Percentiles rank a stretch among this genome's conserved stretches.
These are phyloP conservation scores for Mohoua ochrocephala DNA, from an alignment of 2,113 vertebrate genomes.

Conservation along the genomic window DNA sequence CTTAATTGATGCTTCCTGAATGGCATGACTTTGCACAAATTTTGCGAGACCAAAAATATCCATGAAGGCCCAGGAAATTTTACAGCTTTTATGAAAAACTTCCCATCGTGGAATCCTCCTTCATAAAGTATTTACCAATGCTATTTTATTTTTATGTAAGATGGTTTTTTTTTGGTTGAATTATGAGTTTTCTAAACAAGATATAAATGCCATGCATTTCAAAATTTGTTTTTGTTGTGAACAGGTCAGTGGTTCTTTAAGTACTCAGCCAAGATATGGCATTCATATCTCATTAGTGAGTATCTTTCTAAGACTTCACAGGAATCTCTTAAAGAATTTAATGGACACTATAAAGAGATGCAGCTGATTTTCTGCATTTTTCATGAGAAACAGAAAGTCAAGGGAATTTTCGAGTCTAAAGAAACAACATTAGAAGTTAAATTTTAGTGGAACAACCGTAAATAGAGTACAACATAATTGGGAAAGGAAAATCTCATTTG, in stretches of 20 bases:
- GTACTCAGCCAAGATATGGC: background rate
- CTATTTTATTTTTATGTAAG: background rate
- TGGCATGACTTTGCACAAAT: conserved; percentile 33
- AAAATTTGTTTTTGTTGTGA: conserved; percentile 10
- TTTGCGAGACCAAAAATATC: background rate
- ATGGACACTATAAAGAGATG: conserved; percentile 53
- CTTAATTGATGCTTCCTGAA: conserved; percentile 31
- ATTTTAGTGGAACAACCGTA: conserved; percentile 38
- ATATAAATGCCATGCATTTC: background rate
- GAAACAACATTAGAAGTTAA: conserved; percentile 44
- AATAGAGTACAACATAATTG: conserved; percentile 43
- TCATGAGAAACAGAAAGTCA: conserved; percentile 40
- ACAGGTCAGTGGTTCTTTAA: background rate
- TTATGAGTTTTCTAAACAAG: background rate
- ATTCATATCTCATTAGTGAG: conserved; percentile 36
- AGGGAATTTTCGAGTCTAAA: conserved; percentile 28
- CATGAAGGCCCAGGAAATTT: background rate
- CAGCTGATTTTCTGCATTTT: conserved; percentile 54
- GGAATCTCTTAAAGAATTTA: conserved; percentile 37
- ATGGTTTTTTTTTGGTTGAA: background rate
- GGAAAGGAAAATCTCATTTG: conserved; percentile 6
- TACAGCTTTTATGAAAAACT: background rate
- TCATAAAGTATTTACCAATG: background rate
- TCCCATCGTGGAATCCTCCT: background rate
- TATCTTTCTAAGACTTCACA: conserved; percentile 13